Conservation (phyloP, 1,140 invertebrate genomes). For the Asobara japonica region DNA sequence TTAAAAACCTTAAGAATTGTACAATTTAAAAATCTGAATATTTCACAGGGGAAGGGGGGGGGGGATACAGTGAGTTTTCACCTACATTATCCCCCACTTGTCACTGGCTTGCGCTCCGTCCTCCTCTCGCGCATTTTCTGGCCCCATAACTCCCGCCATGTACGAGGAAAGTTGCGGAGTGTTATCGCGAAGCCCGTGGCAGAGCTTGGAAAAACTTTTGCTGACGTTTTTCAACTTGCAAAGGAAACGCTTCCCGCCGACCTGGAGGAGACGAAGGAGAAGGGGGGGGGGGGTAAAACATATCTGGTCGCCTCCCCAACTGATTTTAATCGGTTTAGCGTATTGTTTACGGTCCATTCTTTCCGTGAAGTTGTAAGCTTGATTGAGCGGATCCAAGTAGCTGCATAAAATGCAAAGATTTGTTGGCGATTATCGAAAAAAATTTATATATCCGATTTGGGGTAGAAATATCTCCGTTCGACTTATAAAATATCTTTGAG, state of each 20-base stretch:
- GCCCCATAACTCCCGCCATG: not conserved
- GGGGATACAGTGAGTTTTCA: not conserved
- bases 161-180: constrained; percentile 12
- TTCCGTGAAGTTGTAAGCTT: not conserved
- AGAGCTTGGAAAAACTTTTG: not conserved
- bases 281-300: too few relatives aligned
- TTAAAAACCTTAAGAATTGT: too few relatives aligned
- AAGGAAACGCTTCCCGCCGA: not conserved
- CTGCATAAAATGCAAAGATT: too few relatives aligned
- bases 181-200: not conserved
- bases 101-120: not conserved
- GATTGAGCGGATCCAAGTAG: not conserved
- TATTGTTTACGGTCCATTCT: not conserved
- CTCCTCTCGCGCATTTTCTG: not conserved
- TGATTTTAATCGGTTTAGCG: constrained; percentile 18
- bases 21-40: too few relatives aligned
- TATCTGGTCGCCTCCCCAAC: not conserved
- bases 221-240: not conserved
- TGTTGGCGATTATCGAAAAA: too few relatives aligned
- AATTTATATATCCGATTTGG: too few relatives aligned
- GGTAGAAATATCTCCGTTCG: too few relatives aligned
- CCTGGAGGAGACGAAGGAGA: not conserved
- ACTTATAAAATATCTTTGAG: too few relatives aligned
- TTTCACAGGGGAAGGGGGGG: not conserved
- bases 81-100: not conserved